These are phyloP conservation scores for Ormyrus pomaceus DNA, from an alignment of 2,888 invertebrate species.

Conservation along the genomic window DNA sequence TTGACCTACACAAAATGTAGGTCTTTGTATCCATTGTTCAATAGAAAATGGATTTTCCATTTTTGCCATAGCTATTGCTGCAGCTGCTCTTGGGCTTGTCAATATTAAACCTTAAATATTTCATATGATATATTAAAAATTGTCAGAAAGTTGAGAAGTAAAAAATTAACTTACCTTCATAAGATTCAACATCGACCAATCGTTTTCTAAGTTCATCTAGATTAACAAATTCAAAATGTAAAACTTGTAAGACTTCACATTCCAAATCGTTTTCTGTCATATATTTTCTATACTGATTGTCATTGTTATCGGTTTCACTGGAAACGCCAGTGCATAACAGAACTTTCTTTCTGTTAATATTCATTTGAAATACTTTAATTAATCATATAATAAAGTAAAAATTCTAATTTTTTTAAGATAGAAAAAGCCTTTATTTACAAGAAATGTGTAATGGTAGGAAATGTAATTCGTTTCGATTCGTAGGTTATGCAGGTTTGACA, in stretches of 20 bases:
- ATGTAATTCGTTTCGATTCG: too few species aligned
- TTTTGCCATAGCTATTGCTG: conserved; percentile 64
- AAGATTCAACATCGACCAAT: conserved; percentile 61
- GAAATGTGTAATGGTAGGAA: too few species aligned
- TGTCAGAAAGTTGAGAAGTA: not conserved
- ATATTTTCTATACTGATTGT: conserved; percentile 63
- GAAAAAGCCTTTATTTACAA: too few species aligned
- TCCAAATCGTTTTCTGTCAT: conserved; percentile 66
- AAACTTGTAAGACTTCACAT: conserved; percentile 65
- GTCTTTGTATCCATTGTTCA: conserved; percentile 64
- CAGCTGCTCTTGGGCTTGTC: conserved; percentile 71
- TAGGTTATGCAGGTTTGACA: too few species aligned
- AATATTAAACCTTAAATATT: conserved; percentile 68
- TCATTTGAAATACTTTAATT: conserved; percentile 6
- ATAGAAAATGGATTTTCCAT: conserved; percentile 57
- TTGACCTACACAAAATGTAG: conserved; percentile 70
- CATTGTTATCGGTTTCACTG: conserved; percentile 63
- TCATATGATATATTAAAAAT: conserved; percentile 1
- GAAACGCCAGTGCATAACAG: conserved; percentile 68
- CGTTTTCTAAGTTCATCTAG: conserved; percentile 61
- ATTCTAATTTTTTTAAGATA: too few species aligned
- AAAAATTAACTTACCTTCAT: conserved; percentile 65
- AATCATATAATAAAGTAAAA: too few species aligned
- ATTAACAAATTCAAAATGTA: conserved; percentile 69
- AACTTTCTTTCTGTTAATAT: conserved; percentile 56